Percentiles rank a stretch among this genome's conserved stretches.
phyloP scores from a whole-genome alignment of 2,888 invertebrate genomes.

The Caenorhabditis sp. region DNA sequence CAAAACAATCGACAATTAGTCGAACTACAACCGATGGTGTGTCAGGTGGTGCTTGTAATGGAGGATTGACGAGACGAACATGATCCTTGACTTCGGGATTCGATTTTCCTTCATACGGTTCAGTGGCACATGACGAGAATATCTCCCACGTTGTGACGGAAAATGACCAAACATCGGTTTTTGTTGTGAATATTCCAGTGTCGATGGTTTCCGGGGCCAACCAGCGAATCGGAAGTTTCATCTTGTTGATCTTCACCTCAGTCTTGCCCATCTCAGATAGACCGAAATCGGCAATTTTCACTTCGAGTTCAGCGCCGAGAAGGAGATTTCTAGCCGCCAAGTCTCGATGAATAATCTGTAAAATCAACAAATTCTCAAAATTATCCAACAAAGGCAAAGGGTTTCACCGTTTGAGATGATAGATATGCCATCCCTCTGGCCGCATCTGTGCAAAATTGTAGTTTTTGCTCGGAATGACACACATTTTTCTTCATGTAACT shows the following conservation, averaged over 20 bases:
- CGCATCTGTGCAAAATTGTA: constrained; percentile 22
- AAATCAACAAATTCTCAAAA: not conserved
- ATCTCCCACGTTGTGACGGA: constrained; percentile 54
- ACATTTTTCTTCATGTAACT: constrained; percentile 17
- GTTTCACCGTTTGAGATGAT: constrained; percentile 18
- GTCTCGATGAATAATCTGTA: constrained; percentile 46
- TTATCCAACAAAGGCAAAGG: not conserved
- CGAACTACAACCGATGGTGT: constrained; percentile 16
- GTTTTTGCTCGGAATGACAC: constrained; percentile 13
- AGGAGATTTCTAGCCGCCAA: constrained; percentile 45
- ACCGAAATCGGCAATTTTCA: constrained; percentile 48
- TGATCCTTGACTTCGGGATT: constrained; percentile 38
- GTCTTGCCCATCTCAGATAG: constrained; percentile 32
- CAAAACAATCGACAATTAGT: constrained; percentile 35
- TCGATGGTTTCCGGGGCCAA: constrained; percentile 55
- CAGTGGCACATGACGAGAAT: constrained; percentile 39
- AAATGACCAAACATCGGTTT: constrained; percentile 56
- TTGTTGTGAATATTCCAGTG: constrained; percentile 44
- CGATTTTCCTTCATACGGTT: constrained; percentile 46
- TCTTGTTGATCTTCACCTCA: constrained; percentile 39
- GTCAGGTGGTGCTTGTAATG: constrained; percentile 27
- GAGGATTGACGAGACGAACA: constrained; percentile 9
- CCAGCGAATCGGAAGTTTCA: constrained; percentile 58
- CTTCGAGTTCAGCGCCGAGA: constrained; percentile 18
- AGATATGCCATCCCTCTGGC: constrained; percentile 34